Conservation (phyloP, 2,797 vertebrate genomes). For the Chaenodraco wilsoni region DNA sequence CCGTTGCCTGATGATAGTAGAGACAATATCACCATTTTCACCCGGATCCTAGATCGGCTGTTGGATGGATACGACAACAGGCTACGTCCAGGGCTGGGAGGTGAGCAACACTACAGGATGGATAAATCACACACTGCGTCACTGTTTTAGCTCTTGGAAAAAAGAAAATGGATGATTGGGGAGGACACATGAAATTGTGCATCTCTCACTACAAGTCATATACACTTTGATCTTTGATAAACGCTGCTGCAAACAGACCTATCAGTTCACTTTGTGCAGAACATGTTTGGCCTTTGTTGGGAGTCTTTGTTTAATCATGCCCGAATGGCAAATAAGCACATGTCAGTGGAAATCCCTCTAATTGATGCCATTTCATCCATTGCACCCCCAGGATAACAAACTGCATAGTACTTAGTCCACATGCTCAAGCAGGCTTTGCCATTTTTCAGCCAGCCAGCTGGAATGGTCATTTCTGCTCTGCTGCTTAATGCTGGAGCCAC, state of each 20-base stretch:
- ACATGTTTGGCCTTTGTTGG: slow-evolving; percentile 52
- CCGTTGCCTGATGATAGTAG: slow-evolving; percentile 92
- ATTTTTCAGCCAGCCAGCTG: slow-evolving; percentile 70
- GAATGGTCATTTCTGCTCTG: slow-evolving; percentile 72
- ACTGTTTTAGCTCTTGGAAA: background rate
- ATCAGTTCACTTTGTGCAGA: slow-evolving; percentile 33
- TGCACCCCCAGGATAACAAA: slow-evolving; percentile 50
- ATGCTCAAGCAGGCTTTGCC: slow-evolving; percentile 61
- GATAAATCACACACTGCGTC: slow-evolving; percentile 9
- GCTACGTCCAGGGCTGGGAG: slow-evolving; percentile 95
- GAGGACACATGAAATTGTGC: background rate
- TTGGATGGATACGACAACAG: slow-evolving; percentile 98
- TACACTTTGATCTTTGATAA: background rate
- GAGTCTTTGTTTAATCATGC: slow-evolving; percentile 64
- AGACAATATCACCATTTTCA: slow-evolving; percentile 99
- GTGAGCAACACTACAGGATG: slow-evolving; percentile 75
- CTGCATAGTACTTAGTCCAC: slow-evolving; percentile 53
- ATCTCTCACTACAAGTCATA: background rate
- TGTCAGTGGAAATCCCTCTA: slow-evolving; percentile 66
- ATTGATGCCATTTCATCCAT: slow-evolving; percentile 71
- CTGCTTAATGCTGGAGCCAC: slow-evolving; percentile 54
- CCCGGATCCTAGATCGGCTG: slow-evolving; percentile 94
- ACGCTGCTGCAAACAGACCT: background rate
- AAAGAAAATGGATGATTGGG: background rate
- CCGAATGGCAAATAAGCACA: slow-evolving; percentile 71